Evolutionary conservation across 2,113 vertebrate species (phyloP).

Genomic region (Pseudorhombus dupliciocellatus): DNA sequence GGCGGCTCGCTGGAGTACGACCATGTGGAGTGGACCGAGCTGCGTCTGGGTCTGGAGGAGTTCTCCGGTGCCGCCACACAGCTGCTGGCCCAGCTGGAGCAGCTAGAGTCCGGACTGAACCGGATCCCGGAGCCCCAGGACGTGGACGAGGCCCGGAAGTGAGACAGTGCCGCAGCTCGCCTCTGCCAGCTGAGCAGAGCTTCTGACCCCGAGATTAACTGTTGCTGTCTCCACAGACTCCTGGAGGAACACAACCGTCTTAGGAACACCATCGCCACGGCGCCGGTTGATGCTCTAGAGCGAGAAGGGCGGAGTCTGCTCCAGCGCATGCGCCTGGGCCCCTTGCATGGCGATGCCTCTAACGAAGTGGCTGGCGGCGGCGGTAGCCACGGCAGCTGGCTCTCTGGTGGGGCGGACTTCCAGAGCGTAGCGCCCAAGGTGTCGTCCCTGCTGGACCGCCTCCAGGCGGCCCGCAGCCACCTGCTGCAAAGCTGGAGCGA

Average conservation of each 20-base stretch:
- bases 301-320: constrained; percentile 93
- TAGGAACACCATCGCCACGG: constrained; percentile 94
- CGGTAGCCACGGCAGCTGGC: constrained; percentile 89
- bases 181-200: not conserved
- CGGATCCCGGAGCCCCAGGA: constrained; percentile 91
- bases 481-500: constrained; percentile 74
- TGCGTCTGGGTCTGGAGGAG: constrained; percentile 95
- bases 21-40: constrained; percentile 97
- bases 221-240: constrained; percentile 76
- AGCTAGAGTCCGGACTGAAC: constrained; percentile 93
- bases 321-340: constrained; percentile 92
- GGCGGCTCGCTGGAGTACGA: constrained; percentile 97
- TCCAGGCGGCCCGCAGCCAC: constrained; percentile 87
- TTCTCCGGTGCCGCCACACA: constrained; percentile 94
- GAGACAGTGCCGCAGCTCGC: not conserved
- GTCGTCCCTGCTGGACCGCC: constrained; percentile 92
- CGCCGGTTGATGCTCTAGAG: constrained; percentile 94
- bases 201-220: not conserved
- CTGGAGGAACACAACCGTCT: constrained; percentile 94
- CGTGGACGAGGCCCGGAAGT: constrained; percentile 91
- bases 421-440: constrained; percentile 97
- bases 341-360: constrained; percentile 56
- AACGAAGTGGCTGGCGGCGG: constrained; percentile 63
- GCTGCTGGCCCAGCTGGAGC: constrained; percentile 93
- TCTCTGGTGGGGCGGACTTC: constrained; percentile 95